phyloP scores from a whole-genome alignment of 2,888 invertebrate genomes.

The Stenoptilia bipunctidactyla region DNA sequence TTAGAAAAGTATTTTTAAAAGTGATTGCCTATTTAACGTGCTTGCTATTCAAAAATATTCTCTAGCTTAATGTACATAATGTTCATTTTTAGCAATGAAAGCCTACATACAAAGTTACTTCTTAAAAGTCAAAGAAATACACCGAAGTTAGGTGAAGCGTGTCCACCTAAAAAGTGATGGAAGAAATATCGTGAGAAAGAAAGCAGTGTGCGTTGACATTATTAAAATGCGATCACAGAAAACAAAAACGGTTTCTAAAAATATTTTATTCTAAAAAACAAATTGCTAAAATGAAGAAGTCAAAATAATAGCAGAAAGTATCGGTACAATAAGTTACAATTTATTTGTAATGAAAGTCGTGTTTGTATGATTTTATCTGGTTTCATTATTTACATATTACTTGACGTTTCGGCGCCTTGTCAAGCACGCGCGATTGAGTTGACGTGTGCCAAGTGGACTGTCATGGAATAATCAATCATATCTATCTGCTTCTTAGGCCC shows the following conservation, averaged over 20 bases:
- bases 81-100: not conserved
- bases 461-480: no score
- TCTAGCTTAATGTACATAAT: not conserved
- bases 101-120: not conserved
- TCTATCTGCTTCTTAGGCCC: no score
- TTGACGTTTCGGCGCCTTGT: no score
- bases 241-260: not conserved
- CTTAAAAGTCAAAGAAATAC: not conserved
- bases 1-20: constrained; percentile 35
- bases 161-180: not conserved
- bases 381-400: no score
- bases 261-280: no score
- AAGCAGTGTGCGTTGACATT: constrained; percentile 3
- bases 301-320: no score
- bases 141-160: not conserved
- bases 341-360: no score
- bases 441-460: no score
- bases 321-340: no score
- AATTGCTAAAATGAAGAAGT: no score
- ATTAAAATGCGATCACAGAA: constrained; percentile 8
- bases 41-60: not conserved
- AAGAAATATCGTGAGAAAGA: not conserved
- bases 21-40: not conserved
- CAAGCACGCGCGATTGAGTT: no score
- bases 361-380: no score